Percentiles rank a stretch among this genome's conserved stretches.
These are phyloP conservation scores for Drosophila algonquin DNA, from an alignment of 2,888 invertebrate species.

Conservation along the genomic window DNA sequence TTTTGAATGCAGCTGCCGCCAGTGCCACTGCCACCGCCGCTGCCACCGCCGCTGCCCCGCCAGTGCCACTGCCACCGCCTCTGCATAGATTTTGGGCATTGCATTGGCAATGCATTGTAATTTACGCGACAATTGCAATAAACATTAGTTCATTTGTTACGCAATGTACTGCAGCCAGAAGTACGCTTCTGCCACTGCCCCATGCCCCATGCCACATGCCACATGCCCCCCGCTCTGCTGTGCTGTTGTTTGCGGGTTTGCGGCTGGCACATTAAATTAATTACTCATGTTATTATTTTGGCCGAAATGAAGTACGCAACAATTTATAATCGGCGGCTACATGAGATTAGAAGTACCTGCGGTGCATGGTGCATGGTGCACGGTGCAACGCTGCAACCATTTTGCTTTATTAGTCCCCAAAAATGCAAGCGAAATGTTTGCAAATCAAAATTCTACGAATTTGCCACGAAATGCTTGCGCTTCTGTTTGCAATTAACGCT, in stretches of 20 bases:
- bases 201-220: slow-evolving; percentile 4
- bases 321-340: slow-evolving; percentile 81
- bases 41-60: slow-evolving; percentile 29
- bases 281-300: slow-evolving; percentile 83
- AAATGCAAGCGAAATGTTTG: slow-evolving; percentile 56
- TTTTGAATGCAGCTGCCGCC: slow-evolving; percentile 52
- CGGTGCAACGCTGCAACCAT: slow-evolving; percentile 39
- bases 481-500: slow-evolving; percentile 70
- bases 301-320: slow-evolving; percentile 82
- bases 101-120: slow-evolving; percentile 53
- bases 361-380: slow-evolving; percentile 25
- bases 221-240: background rate
- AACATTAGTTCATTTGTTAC: slow-evolving; percentile 54
- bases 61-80: background rate
- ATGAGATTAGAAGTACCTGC: slow-evolving; percentile 82
- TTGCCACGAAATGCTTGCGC: slow-evolving; percentile 48
- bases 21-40: slow-evolving; percentile 8
- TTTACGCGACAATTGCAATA: slow-evolving; percentile 52
- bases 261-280: slow-evolving; percentile 81
- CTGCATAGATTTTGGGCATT: slow-evolving; percentile 61
- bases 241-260: slow-evolving; percentile 36
- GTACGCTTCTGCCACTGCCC: slow-evolving; percentile 32
- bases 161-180: slow-evolving; percentile 33
- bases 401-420: slow-evolving; percentile 79
- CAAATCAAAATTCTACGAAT: slow-evolving; percentile 52